These are phyloP conservation scores for Pachypeltis micranthus DNA, from an alignment of 1,140 invertebrate genomes.

Conservation along the genomic window DNA sequence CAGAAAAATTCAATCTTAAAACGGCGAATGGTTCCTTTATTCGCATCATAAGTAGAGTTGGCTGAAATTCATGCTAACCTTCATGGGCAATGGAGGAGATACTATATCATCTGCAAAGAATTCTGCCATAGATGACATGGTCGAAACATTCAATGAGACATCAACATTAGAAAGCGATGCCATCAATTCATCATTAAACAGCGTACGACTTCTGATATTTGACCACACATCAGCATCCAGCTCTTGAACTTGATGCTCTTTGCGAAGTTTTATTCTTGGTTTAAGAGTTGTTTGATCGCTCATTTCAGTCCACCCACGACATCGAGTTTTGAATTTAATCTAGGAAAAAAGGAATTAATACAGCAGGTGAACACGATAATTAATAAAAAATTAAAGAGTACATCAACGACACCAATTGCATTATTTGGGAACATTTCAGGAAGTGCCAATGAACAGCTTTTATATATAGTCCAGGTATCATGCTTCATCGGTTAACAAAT, in stretches of 20 bases:
- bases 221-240: slow-evolving; percentile 31
- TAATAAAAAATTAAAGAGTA: neutral
- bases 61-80: too few relatives aligned
- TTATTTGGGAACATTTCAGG: too few relatives aligned
- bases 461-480: too few relatives aligned
- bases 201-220: slow-evolving; percentile 22
- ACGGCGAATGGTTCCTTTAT: too few relatives aligned
- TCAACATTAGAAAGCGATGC: slow-evolving; percentile 52
- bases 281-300: slow-evolving; percentile 32
- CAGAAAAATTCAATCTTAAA: too few relatives aligned
- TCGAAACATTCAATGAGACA: slow-evolving; percentile 65
- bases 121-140: slow-evolving; percentile 61
- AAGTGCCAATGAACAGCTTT: too few relatives aligned
- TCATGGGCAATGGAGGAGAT: slow-evolving; percentile 60
- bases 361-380: neutral
- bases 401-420: too few relatives aligned
- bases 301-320: slow-evolving; percentile 53
- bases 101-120: slow-evolving; percentile 77
- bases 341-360: slow-evolving; percentile 32
- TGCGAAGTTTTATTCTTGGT: slow-evolving; percentile 14
- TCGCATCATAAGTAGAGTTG: too few relatives aligned
- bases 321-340: slow-evolving; percentile 58
- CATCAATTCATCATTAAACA: slow-evolving; percentile 43
- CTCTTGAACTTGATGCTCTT: slow-evolving; percentile 30
- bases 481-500: too few relatives aligned